Percentiles rank a stretch among this genome's conserved stretches.
Evolutionary conservation across 2,797 vertebrate species (phyloP).

Genomic region (Delichon dasypus): DNA sequence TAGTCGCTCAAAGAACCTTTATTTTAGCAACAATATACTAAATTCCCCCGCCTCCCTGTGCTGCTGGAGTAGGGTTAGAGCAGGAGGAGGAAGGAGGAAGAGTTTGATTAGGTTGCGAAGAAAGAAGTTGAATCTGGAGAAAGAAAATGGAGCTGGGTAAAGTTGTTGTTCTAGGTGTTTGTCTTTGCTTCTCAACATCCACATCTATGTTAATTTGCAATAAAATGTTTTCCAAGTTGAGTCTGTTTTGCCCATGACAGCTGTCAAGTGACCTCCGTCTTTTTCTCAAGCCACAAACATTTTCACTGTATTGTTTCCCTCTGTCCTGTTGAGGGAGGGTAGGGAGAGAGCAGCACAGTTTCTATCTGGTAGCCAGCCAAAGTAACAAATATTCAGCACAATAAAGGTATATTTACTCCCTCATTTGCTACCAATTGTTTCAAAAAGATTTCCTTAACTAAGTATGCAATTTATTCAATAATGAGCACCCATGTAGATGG

Average conservation of each 20-base stretch:
- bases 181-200: not conserved
- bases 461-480: not conserved
- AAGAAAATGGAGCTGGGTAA: not conserved
- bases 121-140: not conserved
- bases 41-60: not conserved
- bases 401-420: not conserved
- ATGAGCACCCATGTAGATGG: not conserved
- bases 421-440: not conserved
- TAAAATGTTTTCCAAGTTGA: not conserved
- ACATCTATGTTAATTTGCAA: not conserved
- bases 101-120: not conserved
- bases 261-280: not conserved
- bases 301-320: not conserved
- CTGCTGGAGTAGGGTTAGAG: not conserved
- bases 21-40: not conserved
- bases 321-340: not conserved
- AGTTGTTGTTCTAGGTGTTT: not conserved
- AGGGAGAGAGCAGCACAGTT: accelerated
- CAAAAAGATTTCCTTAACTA: not conserved
- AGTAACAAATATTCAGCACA: not conserved
- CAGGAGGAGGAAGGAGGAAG: not conserved
- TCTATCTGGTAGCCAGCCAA: not conserved
- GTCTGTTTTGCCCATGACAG: not conserved
- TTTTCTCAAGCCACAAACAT: not conserved
- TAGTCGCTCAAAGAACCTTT: not conserved